phyloP scores from a whole-genome alignment of 1,140 invertebrate genomes.

The Leptonema lineaticorne region DNA sequence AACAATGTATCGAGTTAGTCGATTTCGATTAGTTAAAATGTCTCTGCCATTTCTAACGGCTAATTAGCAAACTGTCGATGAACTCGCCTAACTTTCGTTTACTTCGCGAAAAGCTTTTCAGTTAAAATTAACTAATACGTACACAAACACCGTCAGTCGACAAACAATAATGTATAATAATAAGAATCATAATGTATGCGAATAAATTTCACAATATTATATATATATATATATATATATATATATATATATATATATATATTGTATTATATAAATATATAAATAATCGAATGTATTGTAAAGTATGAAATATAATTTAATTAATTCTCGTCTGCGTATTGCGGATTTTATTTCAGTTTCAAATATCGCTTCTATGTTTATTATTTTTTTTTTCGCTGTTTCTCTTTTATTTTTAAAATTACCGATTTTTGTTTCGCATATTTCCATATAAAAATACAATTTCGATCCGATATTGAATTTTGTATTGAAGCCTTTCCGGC shows the following conservation, averaged over 20 bases:
- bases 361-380: background rate
- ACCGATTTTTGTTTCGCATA: background rate
- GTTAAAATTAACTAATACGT: background rate
- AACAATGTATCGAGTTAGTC: background rate
- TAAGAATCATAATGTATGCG: too few species aligned
- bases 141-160: too few species aligned
- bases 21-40: conserved; percentile 35
- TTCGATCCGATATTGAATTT: conserved; percentile 15
- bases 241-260: background rate
- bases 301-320: too few species aligned
- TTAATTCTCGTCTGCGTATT: too few species aligned
- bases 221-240: too few species aligned
- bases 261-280: too few species aligned
- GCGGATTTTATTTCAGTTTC: background rate
- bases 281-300: too few species aligned
- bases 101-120: background rate
- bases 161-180: too few species aligned
- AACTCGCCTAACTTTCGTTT: conserved; percentile 18
- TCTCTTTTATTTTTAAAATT: background rate
- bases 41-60: conserved; percentile 11
- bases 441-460: background rate
- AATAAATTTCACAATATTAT: too few species aligned
- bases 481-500: background rate
- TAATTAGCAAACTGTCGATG: conserved; percentile 38
- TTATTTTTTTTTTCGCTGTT: background rate